phyloP scores from a whole-genome alignment of 1,140 invertebrate species.

The Brachionus calyciflorus region DNA sequence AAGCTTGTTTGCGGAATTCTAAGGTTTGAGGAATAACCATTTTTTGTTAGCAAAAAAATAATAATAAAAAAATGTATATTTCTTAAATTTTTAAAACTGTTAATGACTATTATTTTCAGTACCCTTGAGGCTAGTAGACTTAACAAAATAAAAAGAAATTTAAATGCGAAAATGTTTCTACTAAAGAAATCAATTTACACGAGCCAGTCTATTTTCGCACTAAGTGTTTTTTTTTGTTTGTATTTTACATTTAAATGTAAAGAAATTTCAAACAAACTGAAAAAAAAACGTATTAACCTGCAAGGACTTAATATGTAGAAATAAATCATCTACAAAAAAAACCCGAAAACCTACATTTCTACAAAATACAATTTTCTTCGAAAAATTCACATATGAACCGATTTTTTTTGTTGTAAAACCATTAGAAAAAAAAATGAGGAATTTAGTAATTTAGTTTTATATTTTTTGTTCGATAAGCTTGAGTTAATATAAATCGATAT shows the following conservation, averaged over 20 bases:
- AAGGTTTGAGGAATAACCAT: no score
- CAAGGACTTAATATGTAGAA: constrained; percentile 9
- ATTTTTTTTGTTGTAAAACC: no score
- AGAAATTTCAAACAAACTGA: neutral
- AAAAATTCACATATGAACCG: no score
- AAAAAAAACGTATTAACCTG: constrained; percentile 21
- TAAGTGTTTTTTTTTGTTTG: constrained; percentile 17
- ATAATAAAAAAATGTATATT: no score
- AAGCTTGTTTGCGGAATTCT: no score
- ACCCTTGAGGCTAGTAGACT: constrained; percentile 28
- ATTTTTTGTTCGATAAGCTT: neutral
- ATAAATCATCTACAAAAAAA: no score
- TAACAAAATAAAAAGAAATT: neutral
- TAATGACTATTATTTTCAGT: no score
- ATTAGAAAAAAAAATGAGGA: no score
- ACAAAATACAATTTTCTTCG: neutral
- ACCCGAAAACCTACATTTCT: neutral
- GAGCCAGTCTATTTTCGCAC: neutral
- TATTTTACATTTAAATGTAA: no score
- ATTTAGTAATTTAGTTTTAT: no score
- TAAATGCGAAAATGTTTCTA: constrained; percentile 6
- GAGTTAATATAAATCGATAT: constrained; percentile 19
- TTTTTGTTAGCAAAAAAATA: no score
- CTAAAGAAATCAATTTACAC: constrained; percentile 33
- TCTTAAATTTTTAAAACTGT: no score